Conservation (phyloP, 2,888 invertebrate species). For the Sicus ferrugineus region DNA sequence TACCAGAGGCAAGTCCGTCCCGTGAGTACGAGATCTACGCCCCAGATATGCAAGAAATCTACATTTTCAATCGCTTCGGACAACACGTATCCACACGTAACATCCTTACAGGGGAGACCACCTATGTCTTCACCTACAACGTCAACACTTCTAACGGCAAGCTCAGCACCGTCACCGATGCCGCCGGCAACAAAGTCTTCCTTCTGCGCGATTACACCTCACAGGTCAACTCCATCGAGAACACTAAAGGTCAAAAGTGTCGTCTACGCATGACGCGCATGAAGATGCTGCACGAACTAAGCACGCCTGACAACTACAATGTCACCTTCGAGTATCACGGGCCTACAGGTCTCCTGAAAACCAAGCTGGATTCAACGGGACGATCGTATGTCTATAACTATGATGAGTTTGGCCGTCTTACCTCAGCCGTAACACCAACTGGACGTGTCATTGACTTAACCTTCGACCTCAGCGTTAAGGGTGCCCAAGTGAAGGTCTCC, state of each 20-base stretch:
- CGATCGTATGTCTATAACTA: slow-evolving; percentile 93
- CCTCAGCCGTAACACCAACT: slow-evolving; percentile 93
- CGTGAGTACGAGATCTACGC: slow-evolving; percentile 94
- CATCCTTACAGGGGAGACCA: slow-evolving; percentile 92
- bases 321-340: slow-evolving; percentile 94
- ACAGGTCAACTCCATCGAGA: slow-evolving; percentile 92
- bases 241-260: slow-evolving; percentile 92
- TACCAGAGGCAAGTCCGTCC: slow-evolving; percentile 83
- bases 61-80: slow-evolving; percentile 92
- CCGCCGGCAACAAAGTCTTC: slow-evolving; percentile 90
- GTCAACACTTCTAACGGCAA: slow-evolving; percentile 97
- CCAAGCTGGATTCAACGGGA: slow-evolving; percentile 88
- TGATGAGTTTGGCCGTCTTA: slow-evolving; percentile 91
- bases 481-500: slow-evolving; percentile 85
- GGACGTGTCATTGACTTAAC: slow-evolving; percentile 88
- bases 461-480: slow-evolving; percentile 90
- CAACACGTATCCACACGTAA: slow-evolving; percentile 94
- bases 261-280: slow-evolving; percentile 90
- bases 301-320: slow-evolving; percentile 92
- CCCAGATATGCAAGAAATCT: slow-evolving; percentile 93
- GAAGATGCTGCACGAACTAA: slow-evolving; percentile 88
- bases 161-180: slow-evolving; percentile 90
- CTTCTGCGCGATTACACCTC: slow-evolving; percentile 83
- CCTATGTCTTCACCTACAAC: slow-evolving; percentile 94
- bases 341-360: slow-evolving; percentile 86